A percentile compares a stretch with the other conserved stretches of the same genome.
Evolutionary conservation across 2,797 vertebrate genomes (phyloP).

Genomic region (Zonotrichia albicollis): DNA sequence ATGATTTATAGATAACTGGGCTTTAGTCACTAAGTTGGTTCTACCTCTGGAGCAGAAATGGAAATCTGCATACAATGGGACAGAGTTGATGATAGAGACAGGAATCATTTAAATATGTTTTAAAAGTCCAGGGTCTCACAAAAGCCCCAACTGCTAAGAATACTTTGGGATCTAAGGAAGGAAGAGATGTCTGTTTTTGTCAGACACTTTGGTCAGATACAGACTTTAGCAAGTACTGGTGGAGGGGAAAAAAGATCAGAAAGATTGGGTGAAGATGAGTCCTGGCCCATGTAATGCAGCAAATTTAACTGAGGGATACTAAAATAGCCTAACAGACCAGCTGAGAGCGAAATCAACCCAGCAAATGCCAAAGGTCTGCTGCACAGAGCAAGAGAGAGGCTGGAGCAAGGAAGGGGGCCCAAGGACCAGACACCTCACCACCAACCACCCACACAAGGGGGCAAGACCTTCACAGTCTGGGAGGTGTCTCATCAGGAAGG

Average conservation of each 20-base stretch:
- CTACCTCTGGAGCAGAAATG: neutral
- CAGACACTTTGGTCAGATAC: neutral
- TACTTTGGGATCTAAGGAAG: neutral
- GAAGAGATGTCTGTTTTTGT: neutral
- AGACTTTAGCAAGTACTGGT: neutral
- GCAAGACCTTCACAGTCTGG: neutral
- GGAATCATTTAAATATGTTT: neutral
- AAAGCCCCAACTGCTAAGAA: neutral
- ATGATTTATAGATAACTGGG: neutral
- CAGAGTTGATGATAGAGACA: fast-evolving
- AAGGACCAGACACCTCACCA: neutral
- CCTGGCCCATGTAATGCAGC: neutral
- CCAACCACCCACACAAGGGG: fast-evolving
- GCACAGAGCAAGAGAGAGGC: neutral
- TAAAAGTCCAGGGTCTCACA: neutral
- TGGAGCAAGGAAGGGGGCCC: neutral
- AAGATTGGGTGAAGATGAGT: neutral
- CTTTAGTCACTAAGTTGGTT: neutral
- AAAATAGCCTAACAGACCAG: fast-evolving
- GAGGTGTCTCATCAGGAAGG: neutral
- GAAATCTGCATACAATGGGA: neutral
- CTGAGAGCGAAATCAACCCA: neutral
- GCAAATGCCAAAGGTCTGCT: neutral
- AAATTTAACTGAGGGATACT: neutral
- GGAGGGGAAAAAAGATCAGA: neutral